These are phyloP conservation scores for Lithophane semibrunnea DNA, from an alignment of 2,888 invertebrate species.

Conservation along the genomic window DNA sequence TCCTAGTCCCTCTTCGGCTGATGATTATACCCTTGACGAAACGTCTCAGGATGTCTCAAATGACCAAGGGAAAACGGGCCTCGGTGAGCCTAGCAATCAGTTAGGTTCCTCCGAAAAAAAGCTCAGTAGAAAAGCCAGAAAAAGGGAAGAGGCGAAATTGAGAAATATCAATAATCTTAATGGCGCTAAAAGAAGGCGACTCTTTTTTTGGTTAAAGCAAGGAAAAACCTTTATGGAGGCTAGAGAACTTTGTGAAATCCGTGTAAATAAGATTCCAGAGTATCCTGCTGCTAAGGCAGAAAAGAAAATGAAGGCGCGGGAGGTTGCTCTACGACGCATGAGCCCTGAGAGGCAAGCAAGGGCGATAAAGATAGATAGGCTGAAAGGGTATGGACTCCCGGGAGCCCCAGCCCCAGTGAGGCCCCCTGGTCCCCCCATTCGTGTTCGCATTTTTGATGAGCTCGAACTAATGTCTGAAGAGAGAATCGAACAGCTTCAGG, in stretches of 20 bases:
- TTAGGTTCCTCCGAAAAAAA: neutral
- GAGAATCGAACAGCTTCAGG: slow-evolving; percentile 24
- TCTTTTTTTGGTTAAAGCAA: slow-evolving; percentile 45
- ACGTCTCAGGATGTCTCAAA: slow-evolving; percentile 14
- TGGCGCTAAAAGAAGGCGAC: slow-evolving; percentile 5
- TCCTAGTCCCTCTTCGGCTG: neutral
- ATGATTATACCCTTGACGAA: slow-evolving; percentile 1
- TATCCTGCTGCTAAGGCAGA: slow-evolving; percentile 28
- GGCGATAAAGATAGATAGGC: neutral
- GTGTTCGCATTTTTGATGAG: slow-evolving; percentile 28
- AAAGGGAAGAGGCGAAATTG: neutral
- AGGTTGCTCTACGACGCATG: slow-evolving; percentile 6
- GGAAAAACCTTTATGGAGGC: slow-evolving; percentile 48
- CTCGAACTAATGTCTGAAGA: slow-evolving; percentile 21
- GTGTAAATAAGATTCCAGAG: slow-evolving; percentile 21
- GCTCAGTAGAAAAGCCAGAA: slow-evolving; percentile 12
- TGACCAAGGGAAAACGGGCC: neutral
- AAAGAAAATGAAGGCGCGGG: neutral
- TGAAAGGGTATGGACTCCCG: slow-evolving; percentile 7
- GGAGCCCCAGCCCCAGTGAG: neutral
- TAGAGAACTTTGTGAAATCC: slow-evolving; percentile 27
- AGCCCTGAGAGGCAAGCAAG: slow-evolving; percentile 19
- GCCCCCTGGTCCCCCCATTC: neutral
- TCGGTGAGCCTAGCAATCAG: neutral
- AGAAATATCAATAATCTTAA: slow-evolving; percentile 4